These are phyloP conservation scores for Drosophila arawakana DNA, from an alignment of 1,140 invertebrate species.

Conservation along the genomic window DNA sequence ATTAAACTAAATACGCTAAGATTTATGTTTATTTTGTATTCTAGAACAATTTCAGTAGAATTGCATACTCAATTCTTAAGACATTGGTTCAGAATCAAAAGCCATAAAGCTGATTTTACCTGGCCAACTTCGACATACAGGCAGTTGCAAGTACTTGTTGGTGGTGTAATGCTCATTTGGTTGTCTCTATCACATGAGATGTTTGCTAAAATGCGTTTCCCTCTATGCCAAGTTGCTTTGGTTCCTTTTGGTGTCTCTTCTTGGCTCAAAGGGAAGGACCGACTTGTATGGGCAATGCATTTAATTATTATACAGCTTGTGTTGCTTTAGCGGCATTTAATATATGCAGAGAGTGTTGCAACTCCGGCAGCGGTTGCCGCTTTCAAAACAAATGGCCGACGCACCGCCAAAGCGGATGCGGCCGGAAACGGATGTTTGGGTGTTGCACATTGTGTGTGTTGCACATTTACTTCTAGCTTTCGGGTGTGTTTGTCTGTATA, in stretches of 20 bases:
- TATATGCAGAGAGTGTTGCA: constrained; percentile 72
- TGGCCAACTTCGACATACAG: no score
- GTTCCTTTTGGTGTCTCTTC: constrained; percentile 7
- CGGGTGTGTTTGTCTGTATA: constrained; percentile 20
- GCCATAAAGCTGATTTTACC: no score
- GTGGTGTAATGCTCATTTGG: constrained; percentile 43
- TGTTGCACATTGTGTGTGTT: constrained; percentile 74
- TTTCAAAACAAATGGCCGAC: constrained; percentile 66
- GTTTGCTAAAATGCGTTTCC: constrained; percentile 26
- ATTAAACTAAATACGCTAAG: no score
- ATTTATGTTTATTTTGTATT: no score
- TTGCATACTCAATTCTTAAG: no score
- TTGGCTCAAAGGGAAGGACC: neutral
- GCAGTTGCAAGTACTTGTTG: neutral
- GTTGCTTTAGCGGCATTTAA: constrained; percentile 72
- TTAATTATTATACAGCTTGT: constrained; percentile 73
- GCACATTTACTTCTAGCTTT: neutral
- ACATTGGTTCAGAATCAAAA: no score
- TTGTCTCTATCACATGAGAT: constrained; percentile 10
- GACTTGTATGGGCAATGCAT: constrained; percentile 48
- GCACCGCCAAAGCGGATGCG: constrained; percentile 73
- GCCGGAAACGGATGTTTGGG: constrained; percentile 78
- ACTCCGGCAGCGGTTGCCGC: constrained; percentile 55
- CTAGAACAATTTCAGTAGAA: no score
- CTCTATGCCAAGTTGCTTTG: neutral